Conservation (phyloP, 2,888 invertebrate genomes). For the Noctua janthina region DNA sequence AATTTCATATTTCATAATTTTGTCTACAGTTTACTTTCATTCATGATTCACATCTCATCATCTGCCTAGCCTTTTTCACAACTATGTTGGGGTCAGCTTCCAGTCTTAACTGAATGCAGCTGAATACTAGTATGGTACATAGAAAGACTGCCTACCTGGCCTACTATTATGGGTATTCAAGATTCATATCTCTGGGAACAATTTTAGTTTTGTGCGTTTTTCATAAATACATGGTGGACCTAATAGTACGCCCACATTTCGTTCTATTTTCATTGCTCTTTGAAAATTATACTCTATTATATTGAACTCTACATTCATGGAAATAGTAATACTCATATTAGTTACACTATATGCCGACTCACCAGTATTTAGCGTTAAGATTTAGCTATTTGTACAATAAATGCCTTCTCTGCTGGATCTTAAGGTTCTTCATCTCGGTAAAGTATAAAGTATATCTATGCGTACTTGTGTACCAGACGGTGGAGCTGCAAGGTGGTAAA, state of each 20-base stretch:
- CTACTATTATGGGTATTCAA: not conserved
- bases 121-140: not conserved
- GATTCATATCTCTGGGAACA: not conserved
- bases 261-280: too few relatives aligned
- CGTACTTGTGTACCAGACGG: constrained; percentile 74
- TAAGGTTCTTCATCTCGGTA: not conserved
- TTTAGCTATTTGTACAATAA: not conserved
- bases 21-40: not conserved
- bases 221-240: too few relatives aligned
- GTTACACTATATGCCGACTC: too few relatives aligned
- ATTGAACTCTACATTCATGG: not conserved
- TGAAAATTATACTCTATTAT: not conserved
- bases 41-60: not conserved
- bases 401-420: not conserved
- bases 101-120: not conserved
- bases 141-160: not conserved
- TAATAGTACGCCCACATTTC: too few relatives aligned
- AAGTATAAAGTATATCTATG: not conserved
- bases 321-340: not conserved
- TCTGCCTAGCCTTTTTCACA: not conserved
- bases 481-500: constrained; percentile 86
- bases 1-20: not conserved
- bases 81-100: not conserved
- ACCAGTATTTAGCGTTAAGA: too few relatives aligned
- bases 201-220: not conserved